Percentiles rank a stretch among this genome's conserved stretches.
These are phyloP conservation scores for Junonia oenone DNA, from an alignment of 2,888 invertebrate genomes.

Conservation along the genomic window DNA sequence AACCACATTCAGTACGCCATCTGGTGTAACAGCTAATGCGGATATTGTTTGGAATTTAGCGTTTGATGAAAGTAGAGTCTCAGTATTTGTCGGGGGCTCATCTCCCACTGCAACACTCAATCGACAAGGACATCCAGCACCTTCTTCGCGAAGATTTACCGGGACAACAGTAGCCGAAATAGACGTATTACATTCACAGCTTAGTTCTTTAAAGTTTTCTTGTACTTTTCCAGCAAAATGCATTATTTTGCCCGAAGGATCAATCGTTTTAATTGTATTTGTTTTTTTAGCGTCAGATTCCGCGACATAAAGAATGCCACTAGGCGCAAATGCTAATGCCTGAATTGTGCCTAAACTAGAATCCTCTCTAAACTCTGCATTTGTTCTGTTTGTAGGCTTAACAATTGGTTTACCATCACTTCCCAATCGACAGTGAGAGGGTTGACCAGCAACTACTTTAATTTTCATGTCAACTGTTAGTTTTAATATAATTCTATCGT, in stretches of 20 bases:
- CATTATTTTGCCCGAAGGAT: slow-evolving; percentile 92
- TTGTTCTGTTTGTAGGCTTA: slow-evolving; percentile 63
- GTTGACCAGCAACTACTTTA: slow-evolving; percentile 96
- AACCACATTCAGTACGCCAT: slow-evolving; percentile 96
- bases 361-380: slow-evolving; percentile 80
- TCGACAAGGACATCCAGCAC: slow-evolving; percentile 68
- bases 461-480: slow-evolving; percentile 94
- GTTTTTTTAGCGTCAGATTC: slow-evolving; percentile 94
- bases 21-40: slow-evolving; percentile 95
- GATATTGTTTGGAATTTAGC: slow-evolving; percentile 93
- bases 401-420: slow-evolving; percentile 65
- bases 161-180: slow-evolving; percentile 76
- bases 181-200: slow-evolving; percentile 81
- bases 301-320: slow-evolving; percentile 94
- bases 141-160: slow-evolving; percentile 56
- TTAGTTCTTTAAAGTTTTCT: slow-evolving; percentile 76
- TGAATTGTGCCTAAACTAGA: slow-evolving; percentile 90
- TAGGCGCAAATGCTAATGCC: slow-evolving; percentile 93
- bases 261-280: slow-evolving; percentile 90
- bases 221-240: slow-evolving; percentile 95
- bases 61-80: slow-evolving; percentile 92
- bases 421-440: slow-evolving; percentile 90
- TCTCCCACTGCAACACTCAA: slow-evolving; percentile 78
- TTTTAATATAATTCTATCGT: slow-evolving; percentile 94
- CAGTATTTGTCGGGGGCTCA: slow-evolving; percentile 87